Conservation (phyloP, 2,113 vertebrate species). For the Anser cygnoides region DNA sequence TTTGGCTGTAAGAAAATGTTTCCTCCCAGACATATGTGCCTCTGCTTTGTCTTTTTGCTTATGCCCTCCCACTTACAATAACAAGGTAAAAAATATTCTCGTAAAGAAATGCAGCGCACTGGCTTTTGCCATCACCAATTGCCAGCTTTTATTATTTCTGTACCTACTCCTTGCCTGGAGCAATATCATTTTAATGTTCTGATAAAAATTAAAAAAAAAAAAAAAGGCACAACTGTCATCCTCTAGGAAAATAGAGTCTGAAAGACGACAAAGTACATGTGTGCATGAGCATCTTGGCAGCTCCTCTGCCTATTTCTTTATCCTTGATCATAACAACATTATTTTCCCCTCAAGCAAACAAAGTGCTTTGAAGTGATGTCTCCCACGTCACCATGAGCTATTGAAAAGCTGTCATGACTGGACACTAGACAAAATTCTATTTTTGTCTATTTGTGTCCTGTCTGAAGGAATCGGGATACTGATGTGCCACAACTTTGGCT, state of each 20-base stretch:
- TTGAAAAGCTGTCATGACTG: constrained; percentile 26
- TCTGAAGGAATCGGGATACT: background rate
- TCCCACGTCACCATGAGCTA: background rate
- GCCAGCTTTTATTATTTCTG: constrained; percentile 21
- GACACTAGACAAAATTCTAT: background rate
- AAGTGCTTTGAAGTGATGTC: constrained; percentile 22
- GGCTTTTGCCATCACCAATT: constrained; percentile 9
- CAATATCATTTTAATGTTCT: constrained; percentile 51
- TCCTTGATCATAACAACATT: constrained; percentile 36
- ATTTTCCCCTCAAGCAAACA: constrained; percentile 45
- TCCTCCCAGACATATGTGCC: background rate
- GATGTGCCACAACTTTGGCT: background rate
- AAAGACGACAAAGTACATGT: background rate
- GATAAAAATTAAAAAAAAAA: background rate
- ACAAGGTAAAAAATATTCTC: background rate
- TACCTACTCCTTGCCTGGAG: background rate
- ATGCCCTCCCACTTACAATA: background rate
- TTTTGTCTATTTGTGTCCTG: background rate
- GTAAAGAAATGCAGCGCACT: background rate
- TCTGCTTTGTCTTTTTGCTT: background rate
- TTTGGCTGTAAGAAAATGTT: background rate
- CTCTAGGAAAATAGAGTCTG: background rate
- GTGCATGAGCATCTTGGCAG: background rate
- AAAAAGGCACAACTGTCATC: background rate
- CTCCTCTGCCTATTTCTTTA: constrained; percentile 3